phyloP scores from a whole-genome alignment of 2,113 vertebrate genomes.

The Catharus minimus region DNA sequence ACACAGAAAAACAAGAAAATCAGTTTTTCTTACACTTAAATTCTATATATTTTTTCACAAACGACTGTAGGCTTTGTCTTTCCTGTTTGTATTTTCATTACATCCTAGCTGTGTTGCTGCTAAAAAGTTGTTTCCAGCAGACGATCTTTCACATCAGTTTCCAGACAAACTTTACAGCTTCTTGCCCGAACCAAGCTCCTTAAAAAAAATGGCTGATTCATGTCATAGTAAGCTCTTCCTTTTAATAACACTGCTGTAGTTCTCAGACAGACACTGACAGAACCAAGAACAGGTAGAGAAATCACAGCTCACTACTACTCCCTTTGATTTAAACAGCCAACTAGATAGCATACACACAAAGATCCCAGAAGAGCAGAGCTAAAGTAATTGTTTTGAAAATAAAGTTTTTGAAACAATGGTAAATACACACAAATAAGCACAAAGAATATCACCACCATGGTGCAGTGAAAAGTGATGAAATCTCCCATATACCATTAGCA shows the following conservation, averaged over 20 bases:
- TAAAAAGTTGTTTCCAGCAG: neutral
- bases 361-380: neutral
- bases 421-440: neutral
- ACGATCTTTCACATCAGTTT: neutral
- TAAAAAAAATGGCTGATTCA: neutral
- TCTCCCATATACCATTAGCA: neutral
- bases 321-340: slow-evolving; percentile 21
- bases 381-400: neutral
- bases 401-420: neutral
- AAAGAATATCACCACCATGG: neutral
- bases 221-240: neutral
- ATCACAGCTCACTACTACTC: neutral
- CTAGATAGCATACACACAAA: neutral
- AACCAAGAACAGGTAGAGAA: slow-evolving; percentile 13
- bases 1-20: neutral
- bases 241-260: neutral
- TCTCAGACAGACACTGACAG: slow-evolving; percentile 14
- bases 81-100: neutral
- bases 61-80: neutral
- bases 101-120: neutral
- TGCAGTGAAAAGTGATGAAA: neutral
- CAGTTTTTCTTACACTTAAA: neutral
- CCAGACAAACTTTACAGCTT: neutral
- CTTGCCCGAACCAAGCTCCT: neutral
- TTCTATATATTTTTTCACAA: neutral